Conservation (phyloP, 2,888 invertebrate species). For the Neria commutata region DNA sequence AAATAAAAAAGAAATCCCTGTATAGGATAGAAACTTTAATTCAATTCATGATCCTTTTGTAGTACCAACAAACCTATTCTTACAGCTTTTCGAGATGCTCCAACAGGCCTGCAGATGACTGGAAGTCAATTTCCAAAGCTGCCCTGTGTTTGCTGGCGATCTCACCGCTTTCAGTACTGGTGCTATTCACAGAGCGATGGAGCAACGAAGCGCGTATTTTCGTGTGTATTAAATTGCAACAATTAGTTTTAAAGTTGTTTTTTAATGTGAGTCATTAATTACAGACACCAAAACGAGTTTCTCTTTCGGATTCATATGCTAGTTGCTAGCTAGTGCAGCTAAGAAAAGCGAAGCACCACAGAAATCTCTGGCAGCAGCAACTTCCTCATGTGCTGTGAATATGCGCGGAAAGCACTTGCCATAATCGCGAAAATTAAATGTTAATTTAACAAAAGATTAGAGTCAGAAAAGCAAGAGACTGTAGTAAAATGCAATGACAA, state of each 20-base stretch:
- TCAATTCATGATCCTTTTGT: too few species aligned
- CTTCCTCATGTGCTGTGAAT: not conserved
- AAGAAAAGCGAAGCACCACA: not conserved
- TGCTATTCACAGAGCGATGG: too few species aligned
- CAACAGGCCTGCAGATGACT: too few species aligned
- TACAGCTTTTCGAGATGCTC: too few species aligned
- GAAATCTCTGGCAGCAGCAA: not conserved
- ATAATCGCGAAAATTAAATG: not conserved
- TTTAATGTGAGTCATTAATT: slow-evolving; percentile 3
- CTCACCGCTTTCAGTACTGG: too few species aligned
- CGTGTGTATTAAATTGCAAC: not conserved
- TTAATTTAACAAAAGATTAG: not conserved
- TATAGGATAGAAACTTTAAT: too few species aligned
- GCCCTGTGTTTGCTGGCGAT: too few species aligned
- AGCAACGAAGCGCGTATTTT: not conserved
- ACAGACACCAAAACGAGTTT: slow-evolving; percentile 4
- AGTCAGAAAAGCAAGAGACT: not conserved
- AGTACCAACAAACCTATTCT: too few species aligned
- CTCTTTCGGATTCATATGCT: too few species aligned
- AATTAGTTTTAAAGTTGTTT: not conserved
- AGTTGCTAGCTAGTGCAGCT: not conserved
- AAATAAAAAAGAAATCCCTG: too few species aligned
- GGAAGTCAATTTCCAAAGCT: too few species aligned
- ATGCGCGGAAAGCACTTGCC: not conserved
- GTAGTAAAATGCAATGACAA: too few species aligned